Evolutionary conservation across 2,797 vertebrate species (phyloP).

Genomic region (Rhadinocentrus ornatus): DNA sequence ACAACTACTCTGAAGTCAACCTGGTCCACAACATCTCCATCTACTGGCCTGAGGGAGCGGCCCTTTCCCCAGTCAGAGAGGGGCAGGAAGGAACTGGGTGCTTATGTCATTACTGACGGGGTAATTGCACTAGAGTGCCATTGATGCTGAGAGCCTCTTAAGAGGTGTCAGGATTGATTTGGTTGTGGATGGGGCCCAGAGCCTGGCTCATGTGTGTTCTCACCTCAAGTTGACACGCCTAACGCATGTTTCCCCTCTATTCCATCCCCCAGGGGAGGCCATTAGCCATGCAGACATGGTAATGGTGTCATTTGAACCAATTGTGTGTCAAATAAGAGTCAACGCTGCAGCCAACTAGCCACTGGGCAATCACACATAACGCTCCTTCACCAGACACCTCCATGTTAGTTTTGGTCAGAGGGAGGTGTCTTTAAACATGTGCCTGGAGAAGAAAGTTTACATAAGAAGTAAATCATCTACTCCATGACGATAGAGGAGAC

Average conservation of each 20-base stretch:
- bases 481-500: slow-evolving; percentile 62
- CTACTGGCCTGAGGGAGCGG: slow-evolving; percentile 64
- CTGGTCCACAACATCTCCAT: slow-evolving; percentile 40
- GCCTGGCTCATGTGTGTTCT: slow-evolving; percentile 86
- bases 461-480: slow-evolving; percentile 56
- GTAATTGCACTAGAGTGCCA: slow-evolving; percentile 82
- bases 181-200: slow-evolving; percentile 62
- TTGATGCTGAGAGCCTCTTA: slow-evolving; percentile 82
- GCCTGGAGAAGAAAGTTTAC: slow-evolving; percentile 37
- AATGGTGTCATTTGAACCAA: slow-evolving; percentile 85
- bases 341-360: slow-evolving; percentile 70
- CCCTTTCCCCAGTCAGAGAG: slow-evolving; percentile 38
- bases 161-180: slow-evolving; percentile 82
- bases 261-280: slow-evolving; percentile 71
- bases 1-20: slow-evolving; percentile 56
- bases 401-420: slow-evolving; percentile 41
- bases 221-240: slow-evolving; percentile 82
- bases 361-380: slow-evolving; percentile 67
- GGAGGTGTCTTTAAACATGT: slow-evolving; percentile 44
- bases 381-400: slow-evolving; percentile 51
- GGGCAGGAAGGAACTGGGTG: slow-evolving; percentile 79
- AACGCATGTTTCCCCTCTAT: slow-evolving; percentile 75
- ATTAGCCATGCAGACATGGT: slow-evolving; percentile 85
- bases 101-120: slow-evolving; percentile 81
- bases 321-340: slow-evolving; percentile 79